Conservation (phyloP, 2,888 invertebrate species). For the Temnothorax rugatulus region DNA sequence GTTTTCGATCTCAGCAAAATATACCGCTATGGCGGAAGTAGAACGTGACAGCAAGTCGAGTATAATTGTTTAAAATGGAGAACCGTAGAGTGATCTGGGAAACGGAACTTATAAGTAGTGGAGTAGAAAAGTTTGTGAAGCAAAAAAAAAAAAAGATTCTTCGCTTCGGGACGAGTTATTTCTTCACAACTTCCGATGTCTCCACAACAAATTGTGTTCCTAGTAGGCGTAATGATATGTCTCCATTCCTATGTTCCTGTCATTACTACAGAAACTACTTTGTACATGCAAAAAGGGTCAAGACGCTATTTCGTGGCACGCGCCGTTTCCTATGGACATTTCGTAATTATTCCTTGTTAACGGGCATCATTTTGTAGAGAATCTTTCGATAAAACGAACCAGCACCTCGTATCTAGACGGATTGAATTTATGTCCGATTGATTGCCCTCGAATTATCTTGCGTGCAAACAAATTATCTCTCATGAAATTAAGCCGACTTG, state of each 20-base stretch:
- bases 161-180: constrained; percentile 6
- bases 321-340: not conserved
- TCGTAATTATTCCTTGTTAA: constrained; percentile 30
- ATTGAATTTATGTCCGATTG: constrained; percentile 15
- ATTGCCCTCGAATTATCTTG: constrained; percentile 12
- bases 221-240: not conserved
- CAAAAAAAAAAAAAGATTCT: not conserved
- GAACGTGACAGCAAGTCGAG: not conserved
- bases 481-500: constrained; percentile 45
- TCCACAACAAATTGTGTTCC: not conserved
- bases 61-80: constrained; percentile 23
- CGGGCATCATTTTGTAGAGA: not conserved
- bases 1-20: not conserved
- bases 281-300: not conserved
- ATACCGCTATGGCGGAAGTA: not conserved
- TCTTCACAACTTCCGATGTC: not conserved
- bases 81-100: not conserved
- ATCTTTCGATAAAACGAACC: not conserved
- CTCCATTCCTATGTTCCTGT: not conserved
- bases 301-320: not conserved
- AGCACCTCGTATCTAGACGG: not conserved
- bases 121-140: constrained; percentile 6
- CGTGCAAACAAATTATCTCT: not conserved
- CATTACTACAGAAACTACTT: not conserved
- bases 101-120: not conserved